These are phyloP conservation scores for Hucho hucho DNA, from an alignment of 2,113 vertebrate species.

Conservation along the genomic window DNA sequence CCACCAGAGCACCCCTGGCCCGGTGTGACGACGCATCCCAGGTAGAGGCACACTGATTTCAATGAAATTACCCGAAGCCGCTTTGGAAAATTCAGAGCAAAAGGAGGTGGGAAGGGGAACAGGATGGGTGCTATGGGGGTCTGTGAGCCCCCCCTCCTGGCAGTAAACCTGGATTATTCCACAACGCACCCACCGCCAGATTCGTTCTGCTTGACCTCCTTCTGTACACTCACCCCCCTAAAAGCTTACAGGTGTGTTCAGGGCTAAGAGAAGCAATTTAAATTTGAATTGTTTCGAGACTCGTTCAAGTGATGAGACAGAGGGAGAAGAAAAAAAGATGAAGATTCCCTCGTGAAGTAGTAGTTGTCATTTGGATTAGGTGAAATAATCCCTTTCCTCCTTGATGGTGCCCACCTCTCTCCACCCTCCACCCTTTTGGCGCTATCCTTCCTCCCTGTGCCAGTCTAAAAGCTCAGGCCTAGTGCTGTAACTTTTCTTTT, in stretches of 20 bases:
- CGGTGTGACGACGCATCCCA: neutral
- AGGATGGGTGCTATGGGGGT: neutral
- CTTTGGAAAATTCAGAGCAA: slow-evolving; percentile 29
- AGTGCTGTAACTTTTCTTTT: slow-evolving; percentile 26
- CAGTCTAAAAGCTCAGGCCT: neutral
- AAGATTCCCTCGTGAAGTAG: slow-evolving; percentile 34
- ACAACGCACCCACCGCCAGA: neutral
- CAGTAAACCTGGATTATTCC: slow-evolving; percentile 14
- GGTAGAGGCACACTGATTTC: slow-evolving; percentile 6
- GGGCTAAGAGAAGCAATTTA: slow-evolving; percentile 47
- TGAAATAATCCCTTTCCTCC: slow-evolving; percentile 54
- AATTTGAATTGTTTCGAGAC: slow-evolving; percentile 44
- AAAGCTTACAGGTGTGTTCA: slow-evolving; percentile 30
- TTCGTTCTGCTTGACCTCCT: slow-evolving; percentile 43
- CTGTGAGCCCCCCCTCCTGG: neutral
- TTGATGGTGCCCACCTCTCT: slow-evolving; percentile 15
- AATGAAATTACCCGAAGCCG: slow-evolving; percentile 26
- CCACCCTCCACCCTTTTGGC: slow-evolving; percentile 23
- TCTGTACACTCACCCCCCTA: slow-evolving; percentile 26
- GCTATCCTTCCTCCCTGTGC: slow-evolving; percentile 35
- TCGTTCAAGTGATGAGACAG: slow-evolving; percentile 34
- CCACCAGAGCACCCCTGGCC: neutral
- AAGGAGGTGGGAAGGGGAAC: neutral
- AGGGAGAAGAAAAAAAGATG: slow-evolving; percentile 7
- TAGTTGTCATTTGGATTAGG: slow-evolving; percentile 59